These are phyloP conservation scores for Drosophila pegasa DNA, from an alignment of 2,888 invertebrate genomes.

Conservation along the genomic window DNA sequence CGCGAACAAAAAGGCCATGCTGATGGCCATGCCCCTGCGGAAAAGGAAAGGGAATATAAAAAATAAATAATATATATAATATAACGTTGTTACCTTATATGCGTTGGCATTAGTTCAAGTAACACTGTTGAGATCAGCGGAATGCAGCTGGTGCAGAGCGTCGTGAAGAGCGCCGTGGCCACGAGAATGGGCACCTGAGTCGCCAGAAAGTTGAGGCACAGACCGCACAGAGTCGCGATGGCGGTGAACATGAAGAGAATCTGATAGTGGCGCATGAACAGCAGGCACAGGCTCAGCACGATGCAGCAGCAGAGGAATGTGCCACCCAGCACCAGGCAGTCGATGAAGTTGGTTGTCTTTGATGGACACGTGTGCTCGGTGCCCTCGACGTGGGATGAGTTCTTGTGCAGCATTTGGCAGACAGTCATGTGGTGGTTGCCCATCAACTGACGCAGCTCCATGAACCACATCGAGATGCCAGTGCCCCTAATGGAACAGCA, in stretches of 20 bases:
- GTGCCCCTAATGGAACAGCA: slow-evolving; percentile 37
- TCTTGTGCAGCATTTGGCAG: slow-evolving; percentile 17
- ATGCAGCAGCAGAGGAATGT: not conserved
- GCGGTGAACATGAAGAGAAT: slow-evolving; percentile 1
- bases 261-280: not conserved
- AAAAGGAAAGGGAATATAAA: no score
- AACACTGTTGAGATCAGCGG: slow-evolving; percentile 19
- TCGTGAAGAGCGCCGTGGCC: slow-evolving; percentile 21
- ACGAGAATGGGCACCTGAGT: slow-evolving; percentile 3
- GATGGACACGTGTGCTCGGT: no score
- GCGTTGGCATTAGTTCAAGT: slow-evolving; percentile 54
- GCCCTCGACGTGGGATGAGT: no score
- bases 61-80: not conserved
- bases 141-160: slow-evolving; percentile 9
- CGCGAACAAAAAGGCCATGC: slow-evolving; percentile 14
- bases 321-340: slow-evolving; percentile 23
- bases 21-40: slow-evolving; percentile 44
- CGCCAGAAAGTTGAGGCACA: slow-evolving; percentile 26
- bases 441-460: slow-evolving; percentile 12
- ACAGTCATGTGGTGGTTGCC: not conserved
- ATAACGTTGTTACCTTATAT: slow-evolving; percentile 44
- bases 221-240: not conserved
- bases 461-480: slow-evolving; percentile 30
- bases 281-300: not conserved
- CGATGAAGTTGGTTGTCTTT: slow-evolving; percentile 4